These are phyloP conservation scores for Theristicus caerulescens DNA, from an alignment of 2,113 vertebrate species.

Conservation along the genomic window DNA sequence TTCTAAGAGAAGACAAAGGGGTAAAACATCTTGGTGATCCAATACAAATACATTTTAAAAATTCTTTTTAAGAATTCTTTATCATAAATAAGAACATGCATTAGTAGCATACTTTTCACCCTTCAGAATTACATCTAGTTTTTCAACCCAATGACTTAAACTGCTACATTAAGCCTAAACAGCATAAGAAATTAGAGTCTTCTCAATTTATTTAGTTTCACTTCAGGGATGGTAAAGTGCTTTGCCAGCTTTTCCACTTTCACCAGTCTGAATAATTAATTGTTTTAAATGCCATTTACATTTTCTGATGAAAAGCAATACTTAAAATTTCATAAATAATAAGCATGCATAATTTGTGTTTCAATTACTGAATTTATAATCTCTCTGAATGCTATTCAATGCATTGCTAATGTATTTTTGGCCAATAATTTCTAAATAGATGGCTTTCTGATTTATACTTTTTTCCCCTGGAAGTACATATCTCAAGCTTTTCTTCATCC, in stretches of 20 bases:
- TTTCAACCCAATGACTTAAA: background rate
- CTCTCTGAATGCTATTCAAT: constrained; percentile 46
- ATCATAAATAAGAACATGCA: background rate
- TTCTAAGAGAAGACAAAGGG: background rate
- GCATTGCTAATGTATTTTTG: constrained; percentile 45
- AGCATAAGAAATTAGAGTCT: background rate
- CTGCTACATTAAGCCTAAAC: background rate
- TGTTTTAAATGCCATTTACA: constrained; percentile 66
- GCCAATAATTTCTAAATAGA: constrained; percentile 53
- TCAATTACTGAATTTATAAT: constrained; percentile 62
- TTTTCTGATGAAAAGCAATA: constrained; percentile 66
- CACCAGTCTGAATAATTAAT: constrained; percentile 70
- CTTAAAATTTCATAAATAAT: constrained; percentile 75
- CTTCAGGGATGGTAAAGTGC: constrained; percentile 20
- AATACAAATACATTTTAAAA: background rate
- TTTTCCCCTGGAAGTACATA: background rate
- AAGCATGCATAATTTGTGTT: constrained; percentile 60
- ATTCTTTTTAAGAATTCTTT: background rate
- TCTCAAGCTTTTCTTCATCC: constrained; percentile 41
- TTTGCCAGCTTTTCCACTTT: constrained; percentile 61
- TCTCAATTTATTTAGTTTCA: constrained; percentile 50
- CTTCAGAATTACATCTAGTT: background rate
- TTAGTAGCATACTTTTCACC: background rate
- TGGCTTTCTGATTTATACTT: constrained; percentile 35
- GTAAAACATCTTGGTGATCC: background rate